These are phyloP conservation scores for Silurus aristotelis DNA, from an alignment of 2,797 vertebrate species.

Conservation along the genomic window DNA sequence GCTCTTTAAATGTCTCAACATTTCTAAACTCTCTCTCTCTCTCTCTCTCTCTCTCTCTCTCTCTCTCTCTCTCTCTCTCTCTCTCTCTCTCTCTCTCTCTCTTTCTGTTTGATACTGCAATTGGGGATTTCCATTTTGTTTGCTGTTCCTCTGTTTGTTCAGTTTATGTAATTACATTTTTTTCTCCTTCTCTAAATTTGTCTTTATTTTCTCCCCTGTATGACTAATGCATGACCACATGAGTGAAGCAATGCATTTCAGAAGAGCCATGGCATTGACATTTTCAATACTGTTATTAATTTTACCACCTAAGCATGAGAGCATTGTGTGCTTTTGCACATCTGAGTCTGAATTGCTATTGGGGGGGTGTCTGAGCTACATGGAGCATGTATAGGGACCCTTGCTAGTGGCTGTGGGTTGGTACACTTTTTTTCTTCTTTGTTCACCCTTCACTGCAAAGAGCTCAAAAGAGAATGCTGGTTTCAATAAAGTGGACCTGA, in stretches of 20 bases:
- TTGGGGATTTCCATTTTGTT: not conserved
- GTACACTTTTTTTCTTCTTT: slow-evolving; percentile 7
- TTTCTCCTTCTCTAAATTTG: not conserved
- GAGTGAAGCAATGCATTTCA: not conserved
- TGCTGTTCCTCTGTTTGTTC: not conserved
- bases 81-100: not conserved
- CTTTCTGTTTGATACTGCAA: not conserved
- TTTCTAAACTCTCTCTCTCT: not conserved
- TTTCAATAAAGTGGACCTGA: slow-evolving; percentile 42
- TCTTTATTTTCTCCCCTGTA: not conserved
- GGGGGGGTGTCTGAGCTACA: slow-evolving; percentile 3
- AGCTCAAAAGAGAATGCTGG: slow-evolving; percentile 11
- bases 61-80: not conserved
- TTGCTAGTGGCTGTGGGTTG: slow-evolving; percentile 47
- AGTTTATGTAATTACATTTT: too few relatives aligned
- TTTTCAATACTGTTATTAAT: not conserved
- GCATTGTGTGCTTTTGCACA: not conserved
- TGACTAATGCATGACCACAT: not conserved
- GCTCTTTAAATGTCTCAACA: slow-evolving; percentile 9
- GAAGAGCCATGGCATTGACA: not conserved
- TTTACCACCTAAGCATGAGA: slow-evolving; percentile 21
- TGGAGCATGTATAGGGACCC: not conserved
- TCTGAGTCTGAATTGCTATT: slow-evolving; percentile 21
- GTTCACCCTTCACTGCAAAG: slow-evolving; percentile 23
- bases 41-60: not conserved